Evolutionary conservation across 37 sponge, comb jelly and placozoan species (phyloP), one percentile per base, ranked within the genome.

Genomic region (Crambe crambe): DNA sequence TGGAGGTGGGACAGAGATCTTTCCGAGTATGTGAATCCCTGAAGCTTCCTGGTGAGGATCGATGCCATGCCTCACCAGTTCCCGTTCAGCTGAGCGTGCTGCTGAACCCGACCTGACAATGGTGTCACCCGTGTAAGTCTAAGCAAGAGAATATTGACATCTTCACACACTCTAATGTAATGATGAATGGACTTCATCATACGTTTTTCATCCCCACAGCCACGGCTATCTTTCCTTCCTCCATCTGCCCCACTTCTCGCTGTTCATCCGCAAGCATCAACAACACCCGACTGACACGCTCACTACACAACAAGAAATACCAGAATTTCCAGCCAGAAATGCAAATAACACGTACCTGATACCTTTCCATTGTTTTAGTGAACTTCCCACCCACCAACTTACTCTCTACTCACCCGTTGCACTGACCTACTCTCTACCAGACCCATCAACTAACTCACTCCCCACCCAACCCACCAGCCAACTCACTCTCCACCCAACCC

Each of bases 131-230:
- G 94, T 93, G 37, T 62, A 68, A 0, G 94, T 93, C 94, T 93
- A n/a, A n/a, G n/a, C n/a, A n/a, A n/a, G 29, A 27, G 27, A 58
- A 5, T 32, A 78, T 2, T 47, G 30, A 34, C 31, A 2, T 30
- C 2, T 22, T 25, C 10, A 65, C 66, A 31, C 12, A 65, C 66
- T 65, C 10, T 2, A 17, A 65, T 30, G 30, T 18, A 20, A 20
- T 31, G 30, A 66, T 31, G 36, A 36, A 30, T 66, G 20, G 26
- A 35, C 4, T 42, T 20, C 3, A 54, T 2, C 86, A 17, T 73
- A 91, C 94, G 77, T 94, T 76, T 42, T 91, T 97, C 71, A 97
- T 75, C 20, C 97, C 97, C 31, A 86, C 90, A 22, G 81, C 87
- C 0, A 89, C 97, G 12, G 86, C 97, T 59, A 97, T 94, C 71